A percentile compares a stretch with the other conserved stretches of the same genome.
Evolutionary conservation across 1,140 invertebrate genomes (phyloP).

Genomic region (Papilio dardanus): DNA sequence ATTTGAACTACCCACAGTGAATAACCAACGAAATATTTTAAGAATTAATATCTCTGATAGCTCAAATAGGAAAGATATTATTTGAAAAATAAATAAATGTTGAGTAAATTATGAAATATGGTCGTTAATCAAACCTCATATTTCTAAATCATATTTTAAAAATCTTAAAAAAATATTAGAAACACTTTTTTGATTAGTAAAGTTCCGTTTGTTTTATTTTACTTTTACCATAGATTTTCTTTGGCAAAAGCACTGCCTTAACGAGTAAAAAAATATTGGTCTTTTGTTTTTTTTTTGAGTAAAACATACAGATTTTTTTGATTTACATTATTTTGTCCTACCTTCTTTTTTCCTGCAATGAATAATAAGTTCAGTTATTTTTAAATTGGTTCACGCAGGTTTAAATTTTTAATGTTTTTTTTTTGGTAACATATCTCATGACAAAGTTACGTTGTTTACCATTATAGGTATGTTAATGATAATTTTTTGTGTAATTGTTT

Average conservation of each 20-base stretch:
- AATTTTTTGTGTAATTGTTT: constrained; percentile 39
- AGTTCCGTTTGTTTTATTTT: neutral
- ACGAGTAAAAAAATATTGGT: too few species aligned
- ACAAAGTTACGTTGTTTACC: constrained; percentile 57
- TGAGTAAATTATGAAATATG: neutral
- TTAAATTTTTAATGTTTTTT: neutral
- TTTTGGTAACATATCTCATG: constrained; percentile 50
- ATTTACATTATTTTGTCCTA: too few species aligned
- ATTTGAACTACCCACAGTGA: neutral
- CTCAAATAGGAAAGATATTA: neutral
- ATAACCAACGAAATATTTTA: neutral
- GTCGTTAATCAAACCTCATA: neutral
- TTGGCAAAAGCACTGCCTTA: too few species aligned
- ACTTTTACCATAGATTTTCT: too few species aligned
- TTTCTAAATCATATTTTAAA: neutral
- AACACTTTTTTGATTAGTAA: neutral
- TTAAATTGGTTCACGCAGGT: neutral
- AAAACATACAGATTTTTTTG: too few species aligned
- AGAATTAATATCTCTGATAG: neutral
- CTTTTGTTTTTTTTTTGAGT: too few species aligned
- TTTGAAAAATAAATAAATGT: neutral
- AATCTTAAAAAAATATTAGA: neutral
- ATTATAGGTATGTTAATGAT: constrained; percentile 51
- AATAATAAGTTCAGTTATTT: too few species aligned
- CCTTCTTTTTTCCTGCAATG: too few species aligned